Percentiles rank a stretch among this genome's conserved stretches.
Evolutionary conservation across 2,797 vertebrate genomes (phyloP).

Genomic region (Poeciliopsis gracilis): DNA sequence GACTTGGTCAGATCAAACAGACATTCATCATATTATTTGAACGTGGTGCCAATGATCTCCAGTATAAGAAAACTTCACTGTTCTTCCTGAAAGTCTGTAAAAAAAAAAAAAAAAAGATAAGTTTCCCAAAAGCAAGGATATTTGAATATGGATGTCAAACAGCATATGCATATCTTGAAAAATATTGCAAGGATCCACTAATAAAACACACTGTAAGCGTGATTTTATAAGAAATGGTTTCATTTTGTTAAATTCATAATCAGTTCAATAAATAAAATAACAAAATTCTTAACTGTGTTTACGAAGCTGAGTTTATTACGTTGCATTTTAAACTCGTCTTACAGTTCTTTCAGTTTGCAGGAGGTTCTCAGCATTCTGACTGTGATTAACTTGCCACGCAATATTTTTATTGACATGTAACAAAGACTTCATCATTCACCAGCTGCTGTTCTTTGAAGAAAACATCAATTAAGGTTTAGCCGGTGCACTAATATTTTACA

Average conservation of each 20-base stretch:
- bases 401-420: neutral
- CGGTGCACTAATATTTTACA: neutral
- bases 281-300: neutral
- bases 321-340: neutral
- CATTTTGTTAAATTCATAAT: too few relatives aligned
- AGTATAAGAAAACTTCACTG: neutral
- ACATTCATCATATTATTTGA: neutral
- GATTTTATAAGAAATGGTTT: neutral
- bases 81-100: neutral
- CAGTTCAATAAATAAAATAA: neutral
- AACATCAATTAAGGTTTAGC: neutral
- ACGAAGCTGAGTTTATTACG: neutral
- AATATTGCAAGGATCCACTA: neutral
- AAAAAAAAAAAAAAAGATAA: neutral
- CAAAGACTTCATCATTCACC: neutral
- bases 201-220: neutral
- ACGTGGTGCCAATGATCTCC: neutral
- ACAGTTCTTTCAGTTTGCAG: neutral
- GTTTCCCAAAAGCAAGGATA: neutral
- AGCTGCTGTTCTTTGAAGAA: neutral
- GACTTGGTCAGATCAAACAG: conserved; percentile 9
- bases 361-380: neutral
- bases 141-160: neutral
- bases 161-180: neutral
- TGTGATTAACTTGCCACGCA: neutral